A percentile compares a stretch with the other conserved stretches of the same genome.
phyloP scores from a whole-genome alignment of 2,113 vertebrate genomes.

The Oostethus manadensis region DNA sequence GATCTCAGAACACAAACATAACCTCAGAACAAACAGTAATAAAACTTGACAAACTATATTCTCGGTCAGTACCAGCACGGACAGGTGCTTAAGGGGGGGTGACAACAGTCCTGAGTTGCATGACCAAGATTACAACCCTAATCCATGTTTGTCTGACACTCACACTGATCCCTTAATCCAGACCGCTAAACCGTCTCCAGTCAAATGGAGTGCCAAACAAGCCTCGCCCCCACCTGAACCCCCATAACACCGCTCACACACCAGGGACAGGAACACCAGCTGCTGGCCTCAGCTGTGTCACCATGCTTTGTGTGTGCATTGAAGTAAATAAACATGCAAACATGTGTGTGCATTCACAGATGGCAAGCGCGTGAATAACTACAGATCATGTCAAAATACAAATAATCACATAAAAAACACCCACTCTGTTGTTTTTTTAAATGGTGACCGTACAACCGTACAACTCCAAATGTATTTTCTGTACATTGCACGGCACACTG shows the following conservation, averaged over 20 bases:
- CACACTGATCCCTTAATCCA: slow-evolving; percentile 64
- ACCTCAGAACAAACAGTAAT: slow-evolving; percentile 31
- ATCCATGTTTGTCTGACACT: slow-evolving; percentile 68
- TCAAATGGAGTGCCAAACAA: slow-evolving; percentile 30
- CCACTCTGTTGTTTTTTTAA: not conserved
- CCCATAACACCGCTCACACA: slow-evolving; percentile 27
- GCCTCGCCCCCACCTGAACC: not conserved
- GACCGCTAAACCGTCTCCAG: slow-evolving; percentile 41
- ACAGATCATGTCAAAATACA: slow-evolving; percentile 13
- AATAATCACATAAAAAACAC: slow-evolving; percentile 12
- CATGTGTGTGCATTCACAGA: slow-evolving; percentile 49
- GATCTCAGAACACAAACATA: not conserved
- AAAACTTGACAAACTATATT: slow-evolving; percentile 16
- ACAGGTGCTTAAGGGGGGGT: slow-evolving; percentile 21
- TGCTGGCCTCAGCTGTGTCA: slow-evolving; percentile 60
- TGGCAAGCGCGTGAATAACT: slow-evolving; percentile 30
- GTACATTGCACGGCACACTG: slow-evolving; percentile 5
- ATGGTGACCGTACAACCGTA: not conserved
- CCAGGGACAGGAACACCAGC: slow-evolving; percentile 53
- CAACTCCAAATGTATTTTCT: not conserved
- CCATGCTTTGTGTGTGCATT: slow-evolving; percentile 17
- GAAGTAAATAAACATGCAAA: slow-evolving; percentile 26
- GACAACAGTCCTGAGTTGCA: slow-evolving; percentile 11
- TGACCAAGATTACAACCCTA: slow-evolving; percentile 57
- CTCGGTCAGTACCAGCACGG: slow-evolving; percentile 20